These are phyloP conservation scores for Drosophila ercepeae DNA, from an alignment of 1,140 invertebrate genomes.

Conservation along the genomic window DNA sequence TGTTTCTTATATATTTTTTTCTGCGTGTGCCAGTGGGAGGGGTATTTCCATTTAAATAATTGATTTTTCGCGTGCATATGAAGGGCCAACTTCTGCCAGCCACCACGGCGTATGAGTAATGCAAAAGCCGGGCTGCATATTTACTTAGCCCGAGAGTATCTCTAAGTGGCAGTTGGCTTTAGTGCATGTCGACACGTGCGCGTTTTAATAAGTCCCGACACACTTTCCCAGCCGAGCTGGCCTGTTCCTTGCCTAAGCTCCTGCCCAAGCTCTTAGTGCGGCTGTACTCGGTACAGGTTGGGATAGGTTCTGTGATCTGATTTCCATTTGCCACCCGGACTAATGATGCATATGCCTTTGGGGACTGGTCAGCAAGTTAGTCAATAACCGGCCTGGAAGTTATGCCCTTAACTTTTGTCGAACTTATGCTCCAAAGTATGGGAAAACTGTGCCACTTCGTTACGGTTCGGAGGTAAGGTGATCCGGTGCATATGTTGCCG, in stretches of 20 bases:
- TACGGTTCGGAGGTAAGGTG: slow-evolving; percentile 18
- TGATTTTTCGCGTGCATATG: slow-evolving; percentile 77
- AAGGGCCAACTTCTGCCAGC: slow-evolving; percentile 28
- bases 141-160: slow-evolving; percentile 55
- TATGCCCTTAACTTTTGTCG: slow-evolving; percentile 44
- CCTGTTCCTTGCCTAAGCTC: too few relatives aligned
- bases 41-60: slow-evolving; percentile 79
- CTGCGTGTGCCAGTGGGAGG: background rate
- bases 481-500: slow-evolving; percentile 40
- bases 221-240: slow-evolving; percentile 1
- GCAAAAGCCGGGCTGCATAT: slow-evolving; percentile 45
- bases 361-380: slow-evolving; percentile 37
- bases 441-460: slow-evolving; percentile 6
- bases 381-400: slow-evolving; percentile 43
- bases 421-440: slow-evolving; percentile 12
- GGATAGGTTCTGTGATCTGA: slow-evolving; percentile 3
- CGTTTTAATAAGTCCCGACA: slow-evolving; percentile 64
- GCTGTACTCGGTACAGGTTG: background rate
- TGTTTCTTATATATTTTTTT: background rate
- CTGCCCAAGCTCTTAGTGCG: too few relatives aligned
- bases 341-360: slow-evolving; percentile 47
- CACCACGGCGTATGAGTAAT: slow-evolving; percentile 58
- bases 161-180: slow-evolving; percentile 68
- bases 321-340: slow-evolving; percentile 8
- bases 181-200: slow-evolving; percentile 74